Evolutionary conservation across 2,113 vertebrate species (phyloP), one percentile per base, ranked within the genome.

Genomic region (Neoarius graeffei): DNA sequence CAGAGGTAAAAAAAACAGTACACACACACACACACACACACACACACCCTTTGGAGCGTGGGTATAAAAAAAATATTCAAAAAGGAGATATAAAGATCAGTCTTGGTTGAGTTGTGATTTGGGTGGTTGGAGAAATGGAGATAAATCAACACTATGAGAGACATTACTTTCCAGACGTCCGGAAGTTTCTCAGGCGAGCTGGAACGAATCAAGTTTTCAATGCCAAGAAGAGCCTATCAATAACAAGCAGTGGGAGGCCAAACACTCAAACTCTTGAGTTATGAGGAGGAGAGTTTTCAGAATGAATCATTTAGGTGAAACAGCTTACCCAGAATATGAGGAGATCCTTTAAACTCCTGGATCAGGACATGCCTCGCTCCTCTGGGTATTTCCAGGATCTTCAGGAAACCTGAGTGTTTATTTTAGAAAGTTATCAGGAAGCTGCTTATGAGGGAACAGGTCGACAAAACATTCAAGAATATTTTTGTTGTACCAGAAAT

Each of bases 371-470:
- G 98, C 79, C 97, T 95, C 0, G 98, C 98, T 91, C 97, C 98
- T 89, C 94, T 93, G 4, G 98, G 98, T 89, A 99, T 98, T 94
- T 99, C 98, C 92, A 99, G 96, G 94, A 99, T 99, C 95, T 98
- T 99, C 88, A 99, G 89, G 83, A 97, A 97, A 76, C 97, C 98
- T 99, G 86, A 79, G 25, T 30, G 52, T 91, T 23, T 23, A 56
- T 74, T 85, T 60, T 48, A 74, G 60, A 86, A 71, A 84, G 50
- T 74, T 67, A 83, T 83, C 5, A 83, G 50, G 48, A 84, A 64
- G 59, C 69, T 25, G 54, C 56, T 59, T 81, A 67, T 56, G 30
- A 73, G 10, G 54, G 59, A 82, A n/a, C 23, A 60, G 59, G 30
- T 82, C 57, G 20, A 48, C 52, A 74, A 60, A 83, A 83, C 56